Evolutionary conservation across 2,113 vertebrate species (phyloP).

Genomic region (Indicator indicator): DNA sequence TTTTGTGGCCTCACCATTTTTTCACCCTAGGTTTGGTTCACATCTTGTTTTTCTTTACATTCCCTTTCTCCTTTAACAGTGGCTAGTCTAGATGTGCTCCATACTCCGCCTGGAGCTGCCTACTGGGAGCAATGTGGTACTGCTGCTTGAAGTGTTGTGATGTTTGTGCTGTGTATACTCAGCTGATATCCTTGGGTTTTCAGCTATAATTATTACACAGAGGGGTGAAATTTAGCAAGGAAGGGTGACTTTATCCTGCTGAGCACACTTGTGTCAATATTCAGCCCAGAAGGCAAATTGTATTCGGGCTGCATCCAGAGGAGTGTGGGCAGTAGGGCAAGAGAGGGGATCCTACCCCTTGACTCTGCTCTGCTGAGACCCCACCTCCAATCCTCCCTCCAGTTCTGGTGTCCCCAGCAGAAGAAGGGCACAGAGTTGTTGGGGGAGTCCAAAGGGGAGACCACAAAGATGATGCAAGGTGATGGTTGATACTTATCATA

Average conservation of each 20-base stretch:
- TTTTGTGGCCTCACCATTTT: accelerated
- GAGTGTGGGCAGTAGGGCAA: no score
- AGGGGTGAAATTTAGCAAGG: slow-evolving; percentile 40
- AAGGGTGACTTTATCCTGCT: slow-evolving; percentile 37
- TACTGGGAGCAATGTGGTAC: neutral
- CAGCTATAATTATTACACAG: slow-evolving; percentile 53
- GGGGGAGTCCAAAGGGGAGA: no score
- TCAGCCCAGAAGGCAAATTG: no score
- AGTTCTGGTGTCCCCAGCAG: no score
- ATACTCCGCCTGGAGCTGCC: neutral
- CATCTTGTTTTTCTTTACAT: neutral
- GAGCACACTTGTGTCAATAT: slow-evolving; percentile 39
- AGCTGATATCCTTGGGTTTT: slow-evolving; percentile 58
- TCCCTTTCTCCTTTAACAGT: neutral
- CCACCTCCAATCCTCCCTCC: no score
- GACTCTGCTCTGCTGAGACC: no score
- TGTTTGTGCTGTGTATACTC: slow-evolving; percentile 41
- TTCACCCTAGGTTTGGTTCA: neutral
- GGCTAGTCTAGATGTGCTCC: neutral
- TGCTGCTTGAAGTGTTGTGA: slow-evolving; percentile 31
- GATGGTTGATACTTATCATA: accelerated
- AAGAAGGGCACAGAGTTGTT: no score
- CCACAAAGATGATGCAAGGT: no score
- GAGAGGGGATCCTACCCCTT: no score
- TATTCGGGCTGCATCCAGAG: no score